phyloP scores from a whole-genome alignment of 2,888 invertebrate species.

The Cheilosia vernalis region DNA sequence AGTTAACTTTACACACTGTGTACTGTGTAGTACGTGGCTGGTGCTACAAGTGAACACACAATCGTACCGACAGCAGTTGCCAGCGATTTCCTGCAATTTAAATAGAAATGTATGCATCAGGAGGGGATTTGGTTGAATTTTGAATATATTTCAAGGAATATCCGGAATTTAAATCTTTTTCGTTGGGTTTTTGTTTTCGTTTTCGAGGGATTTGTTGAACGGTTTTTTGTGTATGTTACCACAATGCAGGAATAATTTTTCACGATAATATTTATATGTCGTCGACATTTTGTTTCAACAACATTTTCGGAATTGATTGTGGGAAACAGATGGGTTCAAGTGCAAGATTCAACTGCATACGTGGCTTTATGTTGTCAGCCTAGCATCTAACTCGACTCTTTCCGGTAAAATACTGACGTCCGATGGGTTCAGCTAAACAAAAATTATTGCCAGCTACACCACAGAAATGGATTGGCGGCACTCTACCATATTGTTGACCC shows the following conservation, averaged over 20 bases:
- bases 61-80: slow-evolving; percentile 21
- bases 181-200: slow-evolving; percentile 4
- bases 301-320: slow-evolving; percentile 8
- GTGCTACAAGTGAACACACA: background rate
- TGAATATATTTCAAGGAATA: slow-evolving; percentile 1
- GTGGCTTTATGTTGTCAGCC: background rate
- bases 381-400: background rate
- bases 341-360: background rate
- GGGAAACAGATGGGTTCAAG: background rate
- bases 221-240: background rate
- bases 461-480: too few relatives aligned
- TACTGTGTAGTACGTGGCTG: background rate
- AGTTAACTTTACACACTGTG: slow-evolving; percentile 14
- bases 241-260: background rate
- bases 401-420: too few relatives aligned
- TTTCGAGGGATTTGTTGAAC: background rate
- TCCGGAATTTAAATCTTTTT: slow-evolving; percentile 14
- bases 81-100: slow-evolving; percentile 53
- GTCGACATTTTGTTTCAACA: slow-evolving; percentile 2
- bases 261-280: background rate
- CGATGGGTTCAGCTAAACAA: too few relatives aligned
- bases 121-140: slow-evolving; percentile 6
- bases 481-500: too few relatives aligned
- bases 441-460: too few relatives aligned
- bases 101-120: slow-evolving; percentile 8